Evolutionary conservation across 2,888 invertebrate genomes (phyloP), one percentile per base, ranked within the genome.

Genomic region (Xylocampa areola): DNA sequence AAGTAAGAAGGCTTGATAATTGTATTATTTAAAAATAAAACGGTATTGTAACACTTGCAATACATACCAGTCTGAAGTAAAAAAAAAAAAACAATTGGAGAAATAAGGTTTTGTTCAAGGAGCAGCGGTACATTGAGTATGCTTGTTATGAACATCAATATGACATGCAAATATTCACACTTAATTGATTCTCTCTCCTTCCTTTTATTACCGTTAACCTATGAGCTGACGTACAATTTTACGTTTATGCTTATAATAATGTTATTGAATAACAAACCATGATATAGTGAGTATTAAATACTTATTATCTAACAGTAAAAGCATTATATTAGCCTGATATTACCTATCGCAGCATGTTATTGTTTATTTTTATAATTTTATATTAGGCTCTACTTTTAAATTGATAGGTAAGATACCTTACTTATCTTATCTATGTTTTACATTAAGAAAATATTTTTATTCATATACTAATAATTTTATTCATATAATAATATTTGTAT

Each of bases 91-190:
- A n/a, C n/a, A n/a, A n/a, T n/a, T n/a, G n/a, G 4, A 11, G 2
- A 21, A 40, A 23, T 32, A 8, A 37, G 23, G 29, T 45, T 33
- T 21, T 41, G 10, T 37, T 45, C 16, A 52, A 44, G 4, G 4
- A 37, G 21, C 23, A 65, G 37, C 71, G 57, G 65, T 53, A 45
- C 33, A 32, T 27, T 25, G 14, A n/a, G 11, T 7, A 14, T 29
- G 64, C 55, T 47, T 41, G 32, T 36, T 63, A 45, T n/a, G 36
- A 41, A 37, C 16, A 69, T 33, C 10, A 40, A 17, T 63, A 52
- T 41, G 64, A 41, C 64, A 54, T 29, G 63, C 45, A 47, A 33
- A 45, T 64, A 25, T 32, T 45, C 44, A 63, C 14, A 52, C 14
- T 1, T 47, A 64, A 66, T 65, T 19, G 36, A 45, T 70, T 70